Evolutionary conservation across 2,888 invertebrate genomes (phyloP).

Genomic region (Monochamus alternatus): DNA sequence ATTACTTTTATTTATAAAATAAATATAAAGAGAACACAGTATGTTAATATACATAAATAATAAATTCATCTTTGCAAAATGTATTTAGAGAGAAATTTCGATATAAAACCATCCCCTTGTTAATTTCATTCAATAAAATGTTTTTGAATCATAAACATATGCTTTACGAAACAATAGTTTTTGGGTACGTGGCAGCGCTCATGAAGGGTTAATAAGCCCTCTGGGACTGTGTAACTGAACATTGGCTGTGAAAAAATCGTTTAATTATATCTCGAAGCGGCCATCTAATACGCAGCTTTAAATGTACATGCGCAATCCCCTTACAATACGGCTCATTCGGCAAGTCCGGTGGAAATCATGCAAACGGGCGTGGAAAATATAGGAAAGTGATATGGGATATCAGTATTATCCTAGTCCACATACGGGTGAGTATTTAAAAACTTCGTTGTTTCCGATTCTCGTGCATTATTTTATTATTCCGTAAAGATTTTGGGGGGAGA

Average conservation of each 20-base stretch:
- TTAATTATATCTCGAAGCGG: conserved; percentile 15
- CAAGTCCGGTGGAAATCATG: conserved; percentile 31
- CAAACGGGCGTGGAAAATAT: conserved; percentile 32
- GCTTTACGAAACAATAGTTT: too few species aligned
- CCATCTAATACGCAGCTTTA: conserved; percentile 18
- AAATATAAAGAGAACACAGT: neutral
- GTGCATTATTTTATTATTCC: neutral
- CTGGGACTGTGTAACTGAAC: too few species aligned
- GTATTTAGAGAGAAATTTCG: too few species aligned
- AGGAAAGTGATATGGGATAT: conserved; percentile 34
- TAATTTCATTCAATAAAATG: too few species aligned
- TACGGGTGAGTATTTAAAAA: conserved; percentile 23
- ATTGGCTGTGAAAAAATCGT: neutral
- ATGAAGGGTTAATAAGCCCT: too few species aligned
- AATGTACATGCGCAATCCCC: conserved; percentile 18
- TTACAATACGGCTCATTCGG: conserved; percentile 7
- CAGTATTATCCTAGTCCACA: conserved; percentile 16
- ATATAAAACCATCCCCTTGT: too few species aligned
- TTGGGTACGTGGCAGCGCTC: too few species aligned
- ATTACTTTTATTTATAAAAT: neutral
- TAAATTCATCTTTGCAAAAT: too few species aligned
- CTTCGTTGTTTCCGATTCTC: neutral
- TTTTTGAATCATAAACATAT: too few species aligned
- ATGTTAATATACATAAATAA: too few species aligned
- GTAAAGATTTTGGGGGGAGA: neutral